Evolutionary conservation across 2,113 vertebrate genomes (phyloP), one percentile per base, ranked within the genome.

Genomic region (Hemibagrus wyckioides): DNA sequence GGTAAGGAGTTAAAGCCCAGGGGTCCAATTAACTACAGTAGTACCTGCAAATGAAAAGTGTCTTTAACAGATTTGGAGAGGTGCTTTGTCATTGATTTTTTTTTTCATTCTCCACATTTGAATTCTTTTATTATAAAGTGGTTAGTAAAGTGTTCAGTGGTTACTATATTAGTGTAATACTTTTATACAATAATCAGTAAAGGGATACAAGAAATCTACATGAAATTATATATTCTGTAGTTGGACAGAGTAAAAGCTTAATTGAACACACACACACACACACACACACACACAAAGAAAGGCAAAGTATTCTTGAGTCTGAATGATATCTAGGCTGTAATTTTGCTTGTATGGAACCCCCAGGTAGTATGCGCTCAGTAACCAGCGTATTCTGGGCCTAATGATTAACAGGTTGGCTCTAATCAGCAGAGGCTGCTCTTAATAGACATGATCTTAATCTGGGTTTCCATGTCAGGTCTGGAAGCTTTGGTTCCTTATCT

Each of bases 371-470:
- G 79, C 56, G 89, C 92, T 94, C 91, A 63, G 59, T 92, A 92
- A 71, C 79, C 56, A 44, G 36, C 17, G 41, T 81, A 59, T 86
- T 77, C 75, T 85, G 54, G 65, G 41, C 63, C 41, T 90, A 92
- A 90, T 84, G 90, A 88, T 84, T 82, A 80, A 81, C 85, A 75
- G 85, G 84, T 89, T 89, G 75, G 69, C 56, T 88, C 73, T 82
- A 89, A 91, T 90, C 89, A 87, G 79, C 80, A 83, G 86, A 83
- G 65, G 80, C 69, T 88, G 63, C 79, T 76, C 77, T 77, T 90
- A 89, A 87, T 89, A 83, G 85, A 87, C 85, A 52, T 85, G 88
- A 92, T 90, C 82, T 88, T 84, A 85, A 92, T 91, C 87, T 85
- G 83, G 86, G 77, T 87, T 80, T 88, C 83, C 73, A 85, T 84